Evolutionary conservation across 2,888 invertebrate genomes (phyloP), one percentile per base, ranked within the genome.

Genomic region (Andrena bucephala): DNA sequence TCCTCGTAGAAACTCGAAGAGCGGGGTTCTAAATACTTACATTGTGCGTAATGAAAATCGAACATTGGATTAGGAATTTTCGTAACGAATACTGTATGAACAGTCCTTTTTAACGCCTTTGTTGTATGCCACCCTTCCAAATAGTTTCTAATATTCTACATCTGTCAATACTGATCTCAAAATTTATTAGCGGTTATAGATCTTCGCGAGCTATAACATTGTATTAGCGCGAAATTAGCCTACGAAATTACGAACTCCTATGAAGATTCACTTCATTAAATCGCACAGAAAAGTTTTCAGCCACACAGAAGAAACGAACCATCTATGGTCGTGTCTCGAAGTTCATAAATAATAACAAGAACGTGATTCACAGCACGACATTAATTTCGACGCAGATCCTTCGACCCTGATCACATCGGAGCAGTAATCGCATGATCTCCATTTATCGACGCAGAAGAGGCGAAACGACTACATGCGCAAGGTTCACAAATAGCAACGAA

Each of bases 11-110:
- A 70, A 67, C 60, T 33, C 27, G 52, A 54, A 76, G 27, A 36
- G 2, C 29, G 52, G 42, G 8, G 29, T 75, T 5, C 57, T 27
- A 10, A 68, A 48, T 10, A 31, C 16, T 29, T 13, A 31, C 33
- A 10, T 48, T 75, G 59, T 65, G 65, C 59, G 50, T 54, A 36
- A 59, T 57, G 6, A 59, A 65, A 69, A 59, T 29, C 1, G 57
- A 65, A 65, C 7, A 10, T 8, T 31, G 24, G 54, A 63, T 31
- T n/a, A 3, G 50, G 13, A 50, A 65, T 10, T 70, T 70, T n/a
- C 20, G 2, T 8, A 36, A 59, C 27, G 16, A 77, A 50, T 59
- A 54, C 50, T n/a, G 31, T 24, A 7, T 33, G 5, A 13, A 2
- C 24, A 59, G 16, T 59, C 8, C n/a, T 48, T 52, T 52, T 6